Evolutionary conservation across 2,888 invertebrate species (phyloP), one percentile per base, ranked within the genome.

Genomic region (Dynastes maya): DNA sequence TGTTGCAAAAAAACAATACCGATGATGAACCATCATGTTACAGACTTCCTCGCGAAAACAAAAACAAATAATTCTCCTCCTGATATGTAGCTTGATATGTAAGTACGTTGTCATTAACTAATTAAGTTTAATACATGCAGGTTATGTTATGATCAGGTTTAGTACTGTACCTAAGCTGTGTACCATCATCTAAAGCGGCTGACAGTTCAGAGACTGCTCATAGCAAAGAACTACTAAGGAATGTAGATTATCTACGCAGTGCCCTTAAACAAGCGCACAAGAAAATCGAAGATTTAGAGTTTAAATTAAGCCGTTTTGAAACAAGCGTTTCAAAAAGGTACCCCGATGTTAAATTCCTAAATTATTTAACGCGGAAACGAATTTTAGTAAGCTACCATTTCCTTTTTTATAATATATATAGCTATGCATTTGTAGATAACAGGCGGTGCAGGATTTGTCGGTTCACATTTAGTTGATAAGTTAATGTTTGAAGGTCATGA

Each of bases 371-470:
- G 83, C 92, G 98, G 77, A 98, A 97, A 88, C 91, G 99, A 82
- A 97, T 99, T 85, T 90, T 99, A 90, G 96, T 97, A 86, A 89
- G 82, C 77, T 58, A 74, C 16, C 9, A 68, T 53, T 51, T 22
- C 11, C 58, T 58, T 6, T 55, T 64, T 40, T 11, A 53, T 9
- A 55, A 55, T 22, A 2, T 13, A 32, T 53, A 16, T 55, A 49
- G 16, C 29, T 32, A 9, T 63, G 1, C 80, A 80, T 86, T 90
- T 58, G 22, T 89, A 96, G 93, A 93, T 97, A 74, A 98, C 98
- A 6, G 98, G 98, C 65, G 98, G 98, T 11, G 98, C 98, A 5
- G 99, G 98, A 2, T 99, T 99, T 90, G 98, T 99, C n/a, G 99
- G 99, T 0, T 99, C 98, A 0, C 99, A 99, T 89, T 91, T 99